Evolutionary conservation across 2,113 vertebrate species (phyloP).

Genomic region (Diphyllodes magnificus): DNA sequence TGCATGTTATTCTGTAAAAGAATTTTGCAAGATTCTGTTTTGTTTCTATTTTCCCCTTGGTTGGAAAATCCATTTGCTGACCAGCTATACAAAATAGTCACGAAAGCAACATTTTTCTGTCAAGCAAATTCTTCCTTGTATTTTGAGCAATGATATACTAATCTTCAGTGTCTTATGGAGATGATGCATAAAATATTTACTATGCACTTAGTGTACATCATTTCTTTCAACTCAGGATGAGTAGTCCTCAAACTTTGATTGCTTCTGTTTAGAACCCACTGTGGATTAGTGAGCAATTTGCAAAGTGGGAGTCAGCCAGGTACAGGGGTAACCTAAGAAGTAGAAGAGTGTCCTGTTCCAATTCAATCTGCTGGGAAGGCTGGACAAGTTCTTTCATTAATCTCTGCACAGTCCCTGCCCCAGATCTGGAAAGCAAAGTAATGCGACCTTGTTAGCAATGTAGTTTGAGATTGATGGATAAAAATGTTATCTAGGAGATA

Average conservation of each 20-base stretch:
- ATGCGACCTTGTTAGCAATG: background rate
- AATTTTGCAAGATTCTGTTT: background rate
- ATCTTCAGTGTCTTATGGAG: background rate
- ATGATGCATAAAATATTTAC: constrained; percentile 17
- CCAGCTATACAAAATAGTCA: background rate
- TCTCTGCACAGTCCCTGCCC: background rate
- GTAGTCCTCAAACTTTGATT: background rate
- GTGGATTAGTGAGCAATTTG: background rate
- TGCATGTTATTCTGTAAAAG: background rate
- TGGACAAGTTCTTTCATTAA: background rate
- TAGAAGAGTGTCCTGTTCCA: background rate
- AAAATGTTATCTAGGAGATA: background rate
- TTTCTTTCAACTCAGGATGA: background rate
- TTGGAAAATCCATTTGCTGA: background rate
- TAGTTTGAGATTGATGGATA: background rate
- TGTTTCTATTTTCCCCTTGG: background rate
- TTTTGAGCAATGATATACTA: background rate
- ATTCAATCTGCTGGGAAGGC: background rate
- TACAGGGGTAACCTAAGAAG: background rate
- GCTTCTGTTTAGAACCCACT: background rate
- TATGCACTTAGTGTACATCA: background rate
- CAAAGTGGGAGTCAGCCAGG: background rate
- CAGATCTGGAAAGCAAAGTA: background rate
- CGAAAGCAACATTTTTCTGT: background rate
- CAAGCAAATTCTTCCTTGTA: background rate